Evolutionary conservation across 92 coral and sea anemone genomes (phyloP).

Genomic region (Actinernus sp.): DNA sequence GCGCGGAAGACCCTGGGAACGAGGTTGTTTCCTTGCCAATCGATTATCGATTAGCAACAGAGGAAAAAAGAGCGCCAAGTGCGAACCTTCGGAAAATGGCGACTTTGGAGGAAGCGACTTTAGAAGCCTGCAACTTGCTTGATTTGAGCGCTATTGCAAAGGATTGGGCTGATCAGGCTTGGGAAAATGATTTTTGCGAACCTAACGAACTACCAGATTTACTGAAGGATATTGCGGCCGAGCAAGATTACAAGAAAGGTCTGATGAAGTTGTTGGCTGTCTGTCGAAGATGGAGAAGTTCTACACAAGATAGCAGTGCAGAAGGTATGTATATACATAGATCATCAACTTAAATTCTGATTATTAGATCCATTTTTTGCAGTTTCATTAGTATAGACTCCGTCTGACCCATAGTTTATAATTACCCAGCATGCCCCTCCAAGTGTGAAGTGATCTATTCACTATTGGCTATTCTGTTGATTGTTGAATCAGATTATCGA

Average conservation of each 20-base stretch:
- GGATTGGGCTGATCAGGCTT: conserved; percentile 86
- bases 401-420: too few species aligned
- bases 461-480: too few species aligned
- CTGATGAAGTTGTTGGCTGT: conserved; percentile 37
- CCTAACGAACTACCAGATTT: conserved; percentile 81
- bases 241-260: conserved; percentile 41
- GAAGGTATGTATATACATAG: conserved; percentile 44
- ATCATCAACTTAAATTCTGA: too few species aligned
- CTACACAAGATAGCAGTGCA: conserved; percentile 48
- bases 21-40: background rate
- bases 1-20: background rate
- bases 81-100: conserved; percentile 60
- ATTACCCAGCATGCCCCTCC: background rate
- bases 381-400: too few species aligned
- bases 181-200: conserved; percentile 95
- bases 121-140: conserved; percentile 67
- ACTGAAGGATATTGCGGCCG: conserved; percentile 44
- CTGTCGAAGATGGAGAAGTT: conserved; percentile 52
- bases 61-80: conserved; percentile 71
- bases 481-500: too few species aligned
- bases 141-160: conserved; percentile 63
- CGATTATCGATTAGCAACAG: conserved; percentile 12
- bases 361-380: too few species aligned
- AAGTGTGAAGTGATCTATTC: too few species aligned
- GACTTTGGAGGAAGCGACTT: conserved; percentile 46